Evolutionary conservation across 2,888 invertebrate species (phyloP).

Genomic region (Drosophila pseudotalamancana): DNA sequence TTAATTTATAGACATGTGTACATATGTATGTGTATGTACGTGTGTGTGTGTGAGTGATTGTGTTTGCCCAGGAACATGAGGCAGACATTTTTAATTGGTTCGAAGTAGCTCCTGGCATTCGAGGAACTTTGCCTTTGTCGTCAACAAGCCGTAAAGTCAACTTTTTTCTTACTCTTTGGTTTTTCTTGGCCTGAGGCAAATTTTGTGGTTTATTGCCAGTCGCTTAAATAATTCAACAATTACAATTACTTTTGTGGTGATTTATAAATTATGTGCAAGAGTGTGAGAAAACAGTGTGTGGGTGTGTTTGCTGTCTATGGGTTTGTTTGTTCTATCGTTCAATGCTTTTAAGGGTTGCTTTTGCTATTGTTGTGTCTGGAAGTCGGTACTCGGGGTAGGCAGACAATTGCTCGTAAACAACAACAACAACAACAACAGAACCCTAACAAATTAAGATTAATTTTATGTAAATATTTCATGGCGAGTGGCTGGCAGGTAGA

Average conservation of each 20-base stretch:
- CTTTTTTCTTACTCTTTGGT: conserved; percentile 14
- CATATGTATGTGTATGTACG: neutral
- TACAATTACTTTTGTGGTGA: conserved; percentile 71
- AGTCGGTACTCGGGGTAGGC: conserved; percentile 3
- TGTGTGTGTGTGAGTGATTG: conserved; percentile 6
- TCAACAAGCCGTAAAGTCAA: conserved; percentile 55
- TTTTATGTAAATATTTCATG: conserved; percentile 65
- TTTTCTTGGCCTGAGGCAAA: conserved; percentile 40
- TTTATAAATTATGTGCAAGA: conserved; percentile 62
- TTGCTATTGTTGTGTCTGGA: conserved; percentile 28
- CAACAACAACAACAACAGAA: no score
- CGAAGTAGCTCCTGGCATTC: conserved; percentile 24
- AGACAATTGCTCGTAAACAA: conserved; percentile 34
- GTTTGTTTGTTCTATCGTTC: conserved; percentile 42
- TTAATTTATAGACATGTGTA: conserved; percentile 42
- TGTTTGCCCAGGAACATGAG: conserved; percentile 22
- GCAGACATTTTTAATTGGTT: conserved; percentile 65
- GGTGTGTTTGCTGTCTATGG: conserved; percentile 19
- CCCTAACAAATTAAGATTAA: conserved; percentile 64
- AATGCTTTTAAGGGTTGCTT: conserved; percentile 50
- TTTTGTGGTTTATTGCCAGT: conserved; percentile 58
- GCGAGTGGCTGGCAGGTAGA: conserved; percentile 17
- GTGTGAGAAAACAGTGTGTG: neutral
- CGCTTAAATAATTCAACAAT: conserved; percentile 72
- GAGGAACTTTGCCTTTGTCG: conserved; percentile 37